Evolutionary conservation across 2,113 vertebrate species (phyloP).

Genomic region (Chaetorhynchus papuensis): DNA sequence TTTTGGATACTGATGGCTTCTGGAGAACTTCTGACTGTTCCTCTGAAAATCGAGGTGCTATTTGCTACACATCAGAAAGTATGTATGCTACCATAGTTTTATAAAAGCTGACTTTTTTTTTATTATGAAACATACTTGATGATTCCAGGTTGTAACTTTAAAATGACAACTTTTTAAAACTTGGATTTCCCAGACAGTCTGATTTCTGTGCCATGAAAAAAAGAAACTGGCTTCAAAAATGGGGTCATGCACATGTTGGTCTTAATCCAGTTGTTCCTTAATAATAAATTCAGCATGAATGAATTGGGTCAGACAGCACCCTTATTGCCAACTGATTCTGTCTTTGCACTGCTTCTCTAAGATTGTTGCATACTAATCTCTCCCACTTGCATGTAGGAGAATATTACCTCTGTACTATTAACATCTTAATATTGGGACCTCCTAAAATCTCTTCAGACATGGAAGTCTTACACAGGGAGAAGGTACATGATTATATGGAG

Average conservation of each 20-base stretch:
- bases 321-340: background rate
- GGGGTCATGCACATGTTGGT: background rate
- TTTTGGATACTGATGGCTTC: conserved; percentile 87
- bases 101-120: background rate
- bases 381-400: background rate
- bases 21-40: conserved; percentile 88
- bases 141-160: background rate
- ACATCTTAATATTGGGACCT: background rate
- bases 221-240: background rate
- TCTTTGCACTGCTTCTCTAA: background rate
- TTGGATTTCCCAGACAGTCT: background rate
- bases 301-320: background rate
- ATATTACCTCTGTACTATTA: background rate
- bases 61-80: conserved; percentile 86
- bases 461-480: background rate
- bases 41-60: conserved; percentile 76
- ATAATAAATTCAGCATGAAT: background rate
- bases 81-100: conserved; percentile 24
- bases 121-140: background rate
- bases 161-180: background rate
- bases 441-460: background rate
- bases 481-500: background rate
- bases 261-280: background rate
- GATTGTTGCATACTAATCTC: background rate
- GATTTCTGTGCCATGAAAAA: background rate